Evolutionary conservation across 2,797 vertebrate genomes (phyloP), one percentile per base, ranked within the genome.

Genomic region (Discoglossus pictus): DNA sequence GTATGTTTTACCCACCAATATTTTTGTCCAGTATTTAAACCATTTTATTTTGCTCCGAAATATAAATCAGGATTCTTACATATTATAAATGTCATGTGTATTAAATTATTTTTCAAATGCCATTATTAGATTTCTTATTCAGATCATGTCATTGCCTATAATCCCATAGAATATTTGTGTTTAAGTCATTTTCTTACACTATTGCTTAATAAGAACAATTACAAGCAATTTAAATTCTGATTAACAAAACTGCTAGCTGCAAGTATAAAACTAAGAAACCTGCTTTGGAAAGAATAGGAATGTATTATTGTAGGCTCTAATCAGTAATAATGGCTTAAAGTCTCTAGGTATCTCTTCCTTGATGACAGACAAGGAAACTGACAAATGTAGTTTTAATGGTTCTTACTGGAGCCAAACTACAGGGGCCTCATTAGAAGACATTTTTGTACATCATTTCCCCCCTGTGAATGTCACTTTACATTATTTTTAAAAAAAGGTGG

Each of bases 351-450:
- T 80, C 80, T 72, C 74, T 52, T 39, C 77, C 39, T 47, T 75
- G 66, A 75, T 73, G 74, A 79, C 56, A 76, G 74, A 79, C 69
- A 74, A 74, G 78, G 71, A 80, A 81, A 51, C 47, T 79, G 78
- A 80, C 74, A 81, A 76, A 79, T 74, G 72, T 74, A 75, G 66
- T 72, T 59, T 73, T 74, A 74, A 82, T 78, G 71, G 66, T 80
- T 77, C 78, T 81, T 74, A 69, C 83, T 82, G 69, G 78, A 79
- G 74, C 61, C 63, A 72, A 80, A 73, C 81, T 82, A 76, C 56
- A 67, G 78, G 76, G 78, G 74, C 72, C 80, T 86, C 77, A 82
- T 88, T 88, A 86, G 76, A 60, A 83, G 61, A 75, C 64, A 70
- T 77, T 83, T 87, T 80, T 82, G 73, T 77, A 77, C 58, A 78